Conservation (phyloP, 2,888 invertebrate genomes). For the Tetranychus truncatus region DNA sequence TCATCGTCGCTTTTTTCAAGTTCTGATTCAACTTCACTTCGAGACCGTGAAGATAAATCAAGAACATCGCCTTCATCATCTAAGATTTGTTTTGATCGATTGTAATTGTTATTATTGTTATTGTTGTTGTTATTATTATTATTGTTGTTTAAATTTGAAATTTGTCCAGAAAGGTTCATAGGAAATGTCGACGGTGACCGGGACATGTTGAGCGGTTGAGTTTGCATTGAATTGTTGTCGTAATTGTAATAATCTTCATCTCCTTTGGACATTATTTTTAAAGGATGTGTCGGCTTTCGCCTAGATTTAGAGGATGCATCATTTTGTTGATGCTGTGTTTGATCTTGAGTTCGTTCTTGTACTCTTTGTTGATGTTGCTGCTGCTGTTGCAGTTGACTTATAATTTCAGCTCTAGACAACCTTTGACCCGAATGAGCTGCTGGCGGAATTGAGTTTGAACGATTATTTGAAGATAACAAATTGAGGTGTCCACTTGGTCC, state of each 20-base stretch:
- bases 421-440: neutral
- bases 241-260: slow-evolving; percentile 24
- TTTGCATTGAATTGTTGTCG: slow-evolving; percentile 26
- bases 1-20: slow-evolving; percentile 25
- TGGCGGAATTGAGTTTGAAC: neutral
- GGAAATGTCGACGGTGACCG: neutral
- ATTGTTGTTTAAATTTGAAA: neutral
- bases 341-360: neutral
- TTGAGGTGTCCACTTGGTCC: neutral
- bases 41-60: slow-evolving; percentile 26
- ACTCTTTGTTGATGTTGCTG: neutral
- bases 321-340: neutral
- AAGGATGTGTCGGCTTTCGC: slow-evolving; percentile 27
- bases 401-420: neutral
- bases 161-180: neutral
- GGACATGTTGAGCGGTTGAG: slow-evolving; percentile 28
- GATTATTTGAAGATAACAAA: neutral
- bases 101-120: slow-evolving; percentile 10
- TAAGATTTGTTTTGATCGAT: neutral
- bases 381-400: too few relatives aligned
- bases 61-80: slow-evolving; percentile 22
- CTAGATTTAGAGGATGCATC: slow-evolving; percentile 20
- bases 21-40: slow-evolving; percentile 25
- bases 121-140: slow-evolving; percentile 11
- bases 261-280: slow-evolving; percentile 27